phyloP scores from a whole-genome alignment of 2,888 invertebrate species.

The Noctua fimbriata region DNA sequence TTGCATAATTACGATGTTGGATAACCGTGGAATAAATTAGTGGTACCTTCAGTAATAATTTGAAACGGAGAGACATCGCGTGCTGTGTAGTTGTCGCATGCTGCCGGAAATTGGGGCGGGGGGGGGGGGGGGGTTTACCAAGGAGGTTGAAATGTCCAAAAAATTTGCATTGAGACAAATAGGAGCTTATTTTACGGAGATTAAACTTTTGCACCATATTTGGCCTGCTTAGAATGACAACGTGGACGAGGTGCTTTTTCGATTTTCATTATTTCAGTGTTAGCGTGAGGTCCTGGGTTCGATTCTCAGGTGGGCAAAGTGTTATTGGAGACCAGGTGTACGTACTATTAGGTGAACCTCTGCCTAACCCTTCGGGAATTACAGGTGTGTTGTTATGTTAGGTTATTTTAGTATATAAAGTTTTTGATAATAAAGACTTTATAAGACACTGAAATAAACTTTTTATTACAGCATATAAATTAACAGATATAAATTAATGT shows the following conservation, averaged over 20 bases:
- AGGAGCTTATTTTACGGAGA: not conserved
- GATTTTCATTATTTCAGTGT: not conserved
- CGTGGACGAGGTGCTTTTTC: not conserved
- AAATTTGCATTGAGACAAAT: conserved; percentile 12
- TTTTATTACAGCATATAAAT: not conserved
- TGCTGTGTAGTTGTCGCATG: conserved; percentile 58
- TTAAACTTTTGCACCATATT: not conserved
- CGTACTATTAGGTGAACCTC: not conserved
- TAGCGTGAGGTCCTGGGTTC: not conserved
- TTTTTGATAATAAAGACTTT: not conserved
- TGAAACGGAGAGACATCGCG: conserved; percentile 56
- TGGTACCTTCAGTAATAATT: conserved; percentile 37
- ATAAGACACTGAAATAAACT: not conserved
- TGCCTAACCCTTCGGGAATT: not conserved
- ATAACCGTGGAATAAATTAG: conserved; percentile 40
- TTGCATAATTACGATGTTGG: conserved; percentile 29
- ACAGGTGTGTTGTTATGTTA: not conserved
- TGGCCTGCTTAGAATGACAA: not conserved
- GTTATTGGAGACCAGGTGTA: not conserved
- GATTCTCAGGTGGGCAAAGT: not conserved
- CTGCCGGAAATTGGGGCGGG: conserved; percentile 2
- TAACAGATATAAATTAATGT: not conserved
- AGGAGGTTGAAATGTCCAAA: conserved; percentile 31
- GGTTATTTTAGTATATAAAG: not conserved
- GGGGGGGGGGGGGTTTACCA: conserved; percentile 8